Evolutionary conservation across 1,140 invertebrate species (phyloP).

Genomic region (Metopolophium dirhodum): DNA sequence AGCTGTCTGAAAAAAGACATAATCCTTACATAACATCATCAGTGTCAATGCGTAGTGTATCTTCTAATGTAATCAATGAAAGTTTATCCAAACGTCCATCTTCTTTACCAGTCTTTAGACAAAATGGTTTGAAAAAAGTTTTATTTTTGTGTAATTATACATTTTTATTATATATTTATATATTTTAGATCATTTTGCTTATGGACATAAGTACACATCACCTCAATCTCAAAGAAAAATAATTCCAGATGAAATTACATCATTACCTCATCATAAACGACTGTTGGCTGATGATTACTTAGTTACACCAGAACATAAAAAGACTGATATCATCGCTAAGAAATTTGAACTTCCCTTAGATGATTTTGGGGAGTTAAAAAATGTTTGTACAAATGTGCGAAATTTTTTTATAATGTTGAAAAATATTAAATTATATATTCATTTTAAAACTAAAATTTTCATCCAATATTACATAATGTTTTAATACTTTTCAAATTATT

Average conservation of each 20-base stretch:
- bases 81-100: constrained; percentile 17
- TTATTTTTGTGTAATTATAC: not conserved
- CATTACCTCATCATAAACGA: not conserved
- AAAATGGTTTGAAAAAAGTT: constrained; percentile 26
- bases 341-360: constrained; percentile 24
- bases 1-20: not conserved
- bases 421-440: constrained; percentile 6
- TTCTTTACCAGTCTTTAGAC: constrained; percentile 46
- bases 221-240: constrained; percentile 34
- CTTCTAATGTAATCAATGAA: not conserved
- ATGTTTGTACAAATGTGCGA: constrained; percentile 30
- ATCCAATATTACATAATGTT: not conserved
- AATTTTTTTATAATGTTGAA: not conserved
- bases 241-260: not conserved
- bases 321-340: not conserved
- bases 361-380: constrained; percentile 36
- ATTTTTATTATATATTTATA: not conserved
- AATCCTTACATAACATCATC: constrained; percentile 35
- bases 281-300: not conserved
- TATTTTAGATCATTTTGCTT: constrained; percentile 41
- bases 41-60: constrained; percentile 48
- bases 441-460: not conserved
- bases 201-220: constrained; percentile 25
- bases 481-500: not conserved
- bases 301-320: constrained; percentile 11